Conservation (phyloP, 2,113 vertebrate genomes). For the Ia io region DNA sequence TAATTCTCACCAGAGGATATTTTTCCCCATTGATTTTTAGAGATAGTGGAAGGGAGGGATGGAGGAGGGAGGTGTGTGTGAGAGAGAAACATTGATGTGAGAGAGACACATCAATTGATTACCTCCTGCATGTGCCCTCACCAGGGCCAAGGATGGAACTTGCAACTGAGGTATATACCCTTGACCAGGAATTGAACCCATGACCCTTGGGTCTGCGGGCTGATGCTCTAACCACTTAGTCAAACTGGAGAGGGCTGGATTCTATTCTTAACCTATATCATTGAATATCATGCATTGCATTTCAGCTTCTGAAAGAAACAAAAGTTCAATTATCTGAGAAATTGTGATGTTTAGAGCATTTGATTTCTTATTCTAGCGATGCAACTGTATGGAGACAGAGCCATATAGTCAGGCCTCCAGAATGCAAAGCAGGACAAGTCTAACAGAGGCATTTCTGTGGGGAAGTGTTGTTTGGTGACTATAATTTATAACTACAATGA, state of each 20-base stretch:
- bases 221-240: too few relatives aligned
- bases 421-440: not conserved
- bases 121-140: too few relatives aligned
- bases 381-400: not conserved
- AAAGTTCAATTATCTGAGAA: not conserved
- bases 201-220: too few relatives aligned
- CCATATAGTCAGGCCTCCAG: not conserved
- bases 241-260: not conserved
- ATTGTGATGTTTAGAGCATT: conserved; percentile 31
- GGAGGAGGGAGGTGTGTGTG: too few relatives aligned
- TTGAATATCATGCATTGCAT: not conserved
- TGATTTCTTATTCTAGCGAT: conserved; percentile 1
- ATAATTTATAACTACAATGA: conserved; percentile 10
- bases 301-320: conserved; percentile 16
- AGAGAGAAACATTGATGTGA: too few relatives aligned
- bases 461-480: conserved; percentile 24
- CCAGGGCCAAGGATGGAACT: too few relatives aligned
- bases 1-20: too few relatives aligned
- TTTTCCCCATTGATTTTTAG: too few relatives aligned
- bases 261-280: not conserved
- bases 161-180: too few relatives aligned
- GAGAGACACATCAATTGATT: too few relatives aligned
- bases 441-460: conserved; percentile 52
- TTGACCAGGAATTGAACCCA: too few relatives aligned
- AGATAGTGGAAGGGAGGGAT: too few relatives aligned